Percentiles rank a stretch among this genome's conserved stretches.
These are phyloP conservation scores for Cirrhinus molitorella DNA, from an alignment of 2,797 vertebrate species.

Conservation along the genomic window DNA sequence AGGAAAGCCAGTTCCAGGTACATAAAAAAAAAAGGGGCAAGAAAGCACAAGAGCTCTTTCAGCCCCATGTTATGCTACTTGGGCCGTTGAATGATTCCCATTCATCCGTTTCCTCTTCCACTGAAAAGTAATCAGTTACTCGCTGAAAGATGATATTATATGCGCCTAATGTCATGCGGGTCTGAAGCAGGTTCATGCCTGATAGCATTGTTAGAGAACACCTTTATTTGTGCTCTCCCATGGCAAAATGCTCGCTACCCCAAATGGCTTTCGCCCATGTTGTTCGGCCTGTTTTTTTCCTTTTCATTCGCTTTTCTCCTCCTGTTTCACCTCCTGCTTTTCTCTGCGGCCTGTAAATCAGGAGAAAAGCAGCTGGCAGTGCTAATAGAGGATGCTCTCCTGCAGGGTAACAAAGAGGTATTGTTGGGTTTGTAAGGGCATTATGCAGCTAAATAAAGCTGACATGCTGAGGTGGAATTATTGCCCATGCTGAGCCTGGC, in stretches of 20 bases:
- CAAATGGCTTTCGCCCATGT: constrained; percentile 50
- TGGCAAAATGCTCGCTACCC: background rate
- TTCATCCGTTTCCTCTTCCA: constrained; percentile 74
- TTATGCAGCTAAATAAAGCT: constrained; percentile 79
- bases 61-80: constrained; percentile 80
- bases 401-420: constrained; percentile 77
- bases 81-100: constrained; percentile 80
- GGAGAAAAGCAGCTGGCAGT: constrained; percentile 72
- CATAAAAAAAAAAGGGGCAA: constrained; percentile 69
- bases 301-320: constrained; percentile 27
- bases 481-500: constrained; percentile 73
- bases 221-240: constrained; percentile 31
- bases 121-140: constrained; percentile 77
- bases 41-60: constrained; percentile 78
- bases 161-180: constrained; percentile 77
- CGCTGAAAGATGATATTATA: constrained; percentile 79
- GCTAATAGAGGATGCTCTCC: constrained; percentile 79
- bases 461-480: constrained; percentile 76
- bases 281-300: constrained; percentile 46
- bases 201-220: constrained; percentile 66
- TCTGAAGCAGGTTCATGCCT: constrained; percentile 70
- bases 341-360: constrained; percentile 67
- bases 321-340: constrained; percentile 62
- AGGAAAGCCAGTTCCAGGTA: constrained; percentile 65
- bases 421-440: constrained; percentile 70